A percentile compares a stretch with the other conserved stretches of the same genome.
Conservation (phyloP, 2,888 invertebrate species). For the Caenorhabditis plicata region DNA sequence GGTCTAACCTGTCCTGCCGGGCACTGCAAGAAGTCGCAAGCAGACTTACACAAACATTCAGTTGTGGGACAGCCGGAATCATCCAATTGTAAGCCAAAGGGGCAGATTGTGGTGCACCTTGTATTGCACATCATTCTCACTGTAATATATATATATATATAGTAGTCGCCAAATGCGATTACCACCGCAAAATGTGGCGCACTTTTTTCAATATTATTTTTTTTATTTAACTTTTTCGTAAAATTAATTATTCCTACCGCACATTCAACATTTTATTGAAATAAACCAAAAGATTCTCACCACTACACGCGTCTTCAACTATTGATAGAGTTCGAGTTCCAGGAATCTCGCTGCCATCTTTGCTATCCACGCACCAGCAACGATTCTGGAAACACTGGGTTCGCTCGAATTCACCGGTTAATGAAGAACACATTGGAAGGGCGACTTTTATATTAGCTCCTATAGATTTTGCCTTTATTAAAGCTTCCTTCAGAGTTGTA, state of each 20-base stretch:
- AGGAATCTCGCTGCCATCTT: constrained; percentile 49
- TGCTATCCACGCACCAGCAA: constrained; percentile 48
- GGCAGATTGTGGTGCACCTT: constrained; percentile 32
- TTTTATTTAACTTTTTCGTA: neutral
- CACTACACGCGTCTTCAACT: constrained; percentile 28
- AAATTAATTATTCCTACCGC: too few relatives aligned
- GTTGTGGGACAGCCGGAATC: constrained; percentile 35
- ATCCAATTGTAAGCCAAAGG: constrained; percentile 38
- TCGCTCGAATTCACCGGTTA: constrained; percentile 22
- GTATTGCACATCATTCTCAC: constrained; percentile 23
- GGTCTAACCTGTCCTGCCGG: constrained; percentile 20
- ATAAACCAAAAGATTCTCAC: constrained; percentile 6
- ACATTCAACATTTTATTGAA: too few relatives aligned
- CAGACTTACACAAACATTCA: constrained; percentile 39
- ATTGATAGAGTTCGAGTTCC: constrained; percentile 47
- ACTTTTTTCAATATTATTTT: neutral
- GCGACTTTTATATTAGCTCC: constrained; percentile 28
- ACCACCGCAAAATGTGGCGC: too few relatives aligned
- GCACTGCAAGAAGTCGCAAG: constrained; percentile 39
- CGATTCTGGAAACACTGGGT: constrained; percentile 31
- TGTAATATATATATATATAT: too few relatives aligned
- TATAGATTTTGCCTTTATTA: constrained; percentile 20
- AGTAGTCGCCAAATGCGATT: too few relatives aligned
- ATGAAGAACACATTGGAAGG: constrained; percentile 21
- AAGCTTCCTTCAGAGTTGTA: constrained; percentile 21